Conservation (phyloP, 2,113 vertebrate genomes). For the Callionymus lyra region DNA sequence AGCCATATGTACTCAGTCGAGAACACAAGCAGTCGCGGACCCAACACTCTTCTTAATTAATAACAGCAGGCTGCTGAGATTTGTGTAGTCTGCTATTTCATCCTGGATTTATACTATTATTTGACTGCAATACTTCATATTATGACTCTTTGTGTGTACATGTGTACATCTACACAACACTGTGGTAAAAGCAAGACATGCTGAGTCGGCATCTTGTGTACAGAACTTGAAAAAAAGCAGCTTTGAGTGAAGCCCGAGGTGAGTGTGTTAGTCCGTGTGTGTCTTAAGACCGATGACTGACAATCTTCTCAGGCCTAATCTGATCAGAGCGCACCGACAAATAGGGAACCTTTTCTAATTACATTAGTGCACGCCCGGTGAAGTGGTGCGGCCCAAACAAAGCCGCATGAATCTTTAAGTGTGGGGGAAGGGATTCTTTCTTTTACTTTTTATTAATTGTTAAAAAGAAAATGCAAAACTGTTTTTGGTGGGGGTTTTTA, state of each 20-base stretch:
- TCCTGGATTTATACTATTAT: background rate
- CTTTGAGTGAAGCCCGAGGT: background rate
- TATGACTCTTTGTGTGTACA: too few relatives aligned
- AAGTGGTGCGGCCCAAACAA: background rate
- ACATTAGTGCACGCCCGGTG: conserved; percentile 37
- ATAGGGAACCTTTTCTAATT: conserved; percentile 48
- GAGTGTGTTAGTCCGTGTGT: conserved; percentile 10
- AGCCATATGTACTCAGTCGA: conserved; percentile 36
- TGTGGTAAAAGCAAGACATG: background rate
- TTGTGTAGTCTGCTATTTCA: too few relatives aligned
- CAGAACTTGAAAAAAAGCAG: background rate
- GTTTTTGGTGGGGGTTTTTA: too few relatives aligned
- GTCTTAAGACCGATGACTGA: conserved; percentile 21
- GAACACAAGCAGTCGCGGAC: conserved; percentile 20
- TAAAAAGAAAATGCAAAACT: too few relatives aligned
- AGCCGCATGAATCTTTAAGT: too few relatives aligned
- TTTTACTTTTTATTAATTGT: too few relatives aligned
- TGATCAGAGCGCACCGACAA: conserved; percentile 42
- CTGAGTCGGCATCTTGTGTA: too few relatives aligned
- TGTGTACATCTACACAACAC: too few relatives aligned
- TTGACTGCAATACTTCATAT: too few relatives aligned
- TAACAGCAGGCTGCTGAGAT: conserved; percentile 14
- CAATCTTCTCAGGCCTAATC: conserved; percentile 45
- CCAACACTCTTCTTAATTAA: conserved; percentile 31
- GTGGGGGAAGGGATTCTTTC: too few relatives aligned